A percentile compares a stretch with the other conserved stretches of the same genome.
phyloP scores from a whole-genome alignment of 2,797 vertebrate genomes.

The Lacerta agilis region DNA sequence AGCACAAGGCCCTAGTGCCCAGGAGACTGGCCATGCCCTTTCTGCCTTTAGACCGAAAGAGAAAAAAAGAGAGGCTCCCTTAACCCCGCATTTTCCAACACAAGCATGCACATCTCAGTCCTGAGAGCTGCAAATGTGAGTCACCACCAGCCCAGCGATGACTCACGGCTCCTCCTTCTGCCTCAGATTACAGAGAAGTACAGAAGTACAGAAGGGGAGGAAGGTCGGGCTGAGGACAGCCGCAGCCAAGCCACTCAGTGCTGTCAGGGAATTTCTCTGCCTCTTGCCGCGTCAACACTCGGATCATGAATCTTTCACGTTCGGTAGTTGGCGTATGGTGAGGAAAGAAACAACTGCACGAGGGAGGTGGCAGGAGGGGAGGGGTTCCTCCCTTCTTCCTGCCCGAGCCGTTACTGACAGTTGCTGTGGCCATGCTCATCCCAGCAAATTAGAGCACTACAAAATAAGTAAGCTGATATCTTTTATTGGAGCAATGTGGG shows the following conservation, averaged over 20 bases:
- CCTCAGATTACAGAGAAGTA: background rate
- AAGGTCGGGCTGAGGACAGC: slow-evolving; percentile 70
- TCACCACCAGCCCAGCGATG: slow-evolving; percentile 59
- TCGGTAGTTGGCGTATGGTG: slow-evolving; percentile 61
- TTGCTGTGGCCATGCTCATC: slow-evolving; percentile 7
- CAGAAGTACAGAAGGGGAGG: slow-evolving; percentile 63
- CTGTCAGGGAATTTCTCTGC: slow-evolving; percentile 69
- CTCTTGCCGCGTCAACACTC: slow-evolving; percentile 65
- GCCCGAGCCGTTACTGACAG: background rate
- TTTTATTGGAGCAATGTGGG: background rate
- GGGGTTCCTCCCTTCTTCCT: background rate
- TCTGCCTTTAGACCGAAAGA: accelerated
- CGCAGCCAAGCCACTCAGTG: slow-evolving; percentile 34
- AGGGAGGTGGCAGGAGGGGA: slow-evolving; percentile 41
- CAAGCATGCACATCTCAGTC: background rate
- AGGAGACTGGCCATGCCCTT: background rate
- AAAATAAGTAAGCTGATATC: background rate
- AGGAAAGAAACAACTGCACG: slow-evolving; percentile 62
- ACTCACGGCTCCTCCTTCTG: slow-evolving; percentile 45
- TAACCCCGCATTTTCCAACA: background rate
- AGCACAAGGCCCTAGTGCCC: background rate
- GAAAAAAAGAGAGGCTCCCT: background rate
- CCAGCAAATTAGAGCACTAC: slow-evolving; percentile 4
- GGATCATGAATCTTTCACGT: slow-evolving; percentile 67
- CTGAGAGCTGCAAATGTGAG: slow-evolving; percentile 58